Conservation (phyloP, 2,113 vertebrate genomes). For the Oreocharis arfaki region DNA sequence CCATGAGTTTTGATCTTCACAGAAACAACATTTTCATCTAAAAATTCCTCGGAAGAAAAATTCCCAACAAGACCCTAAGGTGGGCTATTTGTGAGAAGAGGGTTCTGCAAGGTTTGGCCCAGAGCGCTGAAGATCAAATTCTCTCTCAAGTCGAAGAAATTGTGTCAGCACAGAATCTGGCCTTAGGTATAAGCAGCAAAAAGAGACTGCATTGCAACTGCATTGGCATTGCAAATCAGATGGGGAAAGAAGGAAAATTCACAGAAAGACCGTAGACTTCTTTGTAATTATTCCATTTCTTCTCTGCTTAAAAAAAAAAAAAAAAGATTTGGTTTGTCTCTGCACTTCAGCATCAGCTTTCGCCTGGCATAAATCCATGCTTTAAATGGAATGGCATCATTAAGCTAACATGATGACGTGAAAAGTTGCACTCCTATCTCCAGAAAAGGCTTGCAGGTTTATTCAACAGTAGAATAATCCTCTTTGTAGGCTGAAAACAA, state of each 20-base stretch:
- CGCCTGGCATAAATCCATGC: neutral
- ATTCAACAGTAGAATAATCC: neutral
- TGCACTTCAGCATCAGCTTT: neutral
- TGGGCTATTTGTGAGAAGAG: slow-evolving; percentile 3
- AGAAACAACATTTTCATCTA: slow-evolving; percentile 30
- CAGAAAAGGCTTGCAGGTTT: neutral
- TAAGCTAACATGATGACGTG: neutral
- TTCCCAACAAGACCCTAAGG: neutral
- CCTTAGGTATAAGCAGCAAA: slow-evolving; percentile 29
- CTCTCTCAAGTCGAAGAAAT: slow-evolving; percentile 57
- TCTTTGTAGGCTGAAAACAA: neutral
- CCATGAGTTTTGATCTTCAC: neutral
- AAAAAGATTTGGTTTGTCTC: neutral
- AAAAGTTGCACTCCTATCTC: neutral
- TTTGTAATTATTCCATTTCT: neutral
- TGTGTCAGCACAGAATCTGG: slow-evolving; percentile 58
- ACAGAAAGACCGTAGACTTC: neutral
- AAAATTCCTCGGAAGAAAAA: slow-evolving; percentile 33
- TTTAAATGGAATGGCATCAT: neutral
- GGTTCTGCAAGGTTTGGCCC: slow-evolving; percentile 26
- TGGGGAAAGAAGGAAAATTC: neutral
- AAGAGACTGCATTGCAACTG: slow-evolving; percentile 5
- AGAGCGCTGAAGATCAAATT: slow-evolving; percentile 46
- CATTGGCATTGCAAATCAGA: slow-evolving; percentile 65
- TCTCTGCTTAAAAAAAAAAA: neutral